These are phyloP conservation scores for Phacellophora camtschatica DNA, from an alignment of 30 jellyfish, hydroid and myxozoan species.

Conservation along the genomic window DNA sequence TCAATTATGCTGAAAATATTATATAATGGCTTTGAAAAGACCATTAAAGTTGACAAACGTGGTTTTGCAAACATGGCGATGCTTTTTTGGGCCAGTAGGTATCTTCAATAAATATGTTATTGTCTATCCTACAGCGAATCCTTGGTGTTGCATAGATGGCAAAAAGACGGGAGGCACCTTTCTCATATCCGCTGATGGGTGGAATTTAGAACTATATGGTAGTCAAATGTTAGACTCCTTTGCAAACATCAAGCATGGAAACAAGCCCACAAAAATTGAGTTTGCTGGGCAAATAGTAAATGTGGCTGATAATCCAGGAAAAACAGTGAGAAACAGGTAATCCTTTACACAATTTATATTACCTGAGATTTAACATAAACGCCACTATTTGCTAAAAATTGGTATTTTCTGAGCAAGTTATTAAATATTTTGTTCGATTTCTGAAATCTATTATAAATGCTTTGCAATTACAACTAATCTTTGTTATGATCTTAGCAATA, in stretches of 20 bases:
- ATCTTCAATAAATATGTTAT: neutral
- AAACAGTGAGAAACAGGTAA: conserved; percentile 70
- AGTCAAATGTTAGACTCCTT: conserved; percentile 66
- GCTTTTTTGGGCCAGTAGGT: too few species aligned
- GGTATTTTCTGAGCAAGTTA: too few species aligned
- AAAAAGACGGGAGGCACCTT: conserved; percentile 76
- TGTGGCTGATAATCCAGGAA: conserved; percentile 93
- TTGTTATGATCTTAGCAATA: too few species aligned
- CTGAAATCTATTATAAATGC: too few species aligned
- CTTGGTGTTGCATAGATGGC: conserved; percentile 64
- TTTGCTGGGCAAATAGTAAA: conserved; percentile 57
- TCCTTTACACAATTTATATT: too few species aligned
- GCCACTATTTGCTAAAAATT: too few species aligned
- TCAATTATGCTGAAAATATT: too few species aligned
- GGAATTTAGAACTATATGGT: conserved; percentile 94
- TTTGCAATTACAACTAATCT: too few species aligned
- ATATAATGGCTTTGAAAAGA: too few species aligned
- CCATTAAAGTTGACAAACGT: too few species aligned
- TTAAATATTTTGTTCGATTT: too few species aligned
- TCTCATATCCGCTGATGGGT: conserved; percentile 68
- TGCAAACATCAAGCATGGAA: neutral
- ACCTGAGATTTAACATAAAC: neutral
- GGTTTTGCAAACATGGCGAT: too few species aligned
- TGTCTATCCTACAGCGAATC: conserved; percentile 12
- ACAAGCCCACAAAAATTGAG: conserved; percentile 55